phyloP scores from a whole-genome alignment of 23 tunicate genomes.

The Phallusia fumigata region DNA sequence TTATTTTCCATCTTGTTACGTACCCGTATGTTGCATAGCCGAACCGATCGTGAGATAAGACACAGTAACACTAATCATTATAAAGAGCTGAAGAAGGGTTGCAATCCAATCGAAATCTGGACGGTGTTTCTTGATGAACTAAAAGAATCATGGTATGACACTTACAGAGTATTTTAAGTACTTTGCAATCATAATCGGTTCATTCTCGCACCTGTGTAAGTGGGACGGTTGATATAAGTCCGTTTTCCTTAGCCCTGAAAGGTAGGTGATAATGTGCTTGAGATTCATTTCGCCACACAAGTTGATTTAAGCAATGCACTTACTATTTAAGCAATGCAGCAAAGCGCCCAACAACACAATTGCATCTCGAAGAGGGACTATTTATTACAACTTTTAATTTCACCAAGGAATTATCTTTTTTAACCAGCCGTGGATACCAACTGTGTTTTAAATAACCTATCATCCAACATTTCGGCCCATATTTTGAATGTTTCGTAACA shows the following conservation, averaged over 20 bases:
- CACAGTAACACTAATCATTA: slow-evolving; percentile 16
- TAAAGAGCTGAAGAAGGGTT: slow-evolving; percentile 5
- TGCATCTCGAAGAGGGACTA: too few species aligned
- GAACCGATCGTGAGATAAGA: slow-evolving; percentile 15
- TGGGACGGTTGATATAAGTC: slow-evolving; percentile 14
- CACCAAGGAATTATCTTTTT: too few species aligned
- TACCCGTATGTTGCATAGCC: slow-evolving; percentile 16
- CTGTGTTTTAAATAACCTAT: too few species aligned
- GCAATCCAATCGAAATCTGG: slow-evolving; percentile 16
- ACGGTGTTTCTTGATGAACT: slow-evolving; percentile 1
- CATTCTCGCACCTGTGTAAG: slow-evolving; percentile 2
- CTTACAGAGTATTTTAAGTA: too few species aligned
- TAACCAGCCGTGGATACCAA: too few species aligned
- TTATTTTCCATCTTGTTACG: background rate
- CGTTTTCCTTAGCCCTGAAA: slow-evolving; percentile 13
- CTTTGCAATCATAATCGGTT: too few species aligned
- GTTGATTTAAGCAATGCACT: too few species aligned
- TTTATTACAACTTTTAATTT: too few species aligned
- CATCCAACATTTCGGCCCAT: background rate
- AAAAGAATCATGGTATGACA: background rate
- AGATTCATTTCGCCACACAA: too few species aligned
- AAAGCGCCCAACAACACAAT: too few species aligned
- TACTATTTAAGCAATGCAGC: too few species aligned
- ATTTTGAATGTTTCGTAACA: background rate
- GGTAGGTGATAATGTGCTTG: too few species aligned